phyloP scores from a whole-genome alignment of 2,113 vertebrate genomes.

The Erythrocercus mccallii region DNA sequence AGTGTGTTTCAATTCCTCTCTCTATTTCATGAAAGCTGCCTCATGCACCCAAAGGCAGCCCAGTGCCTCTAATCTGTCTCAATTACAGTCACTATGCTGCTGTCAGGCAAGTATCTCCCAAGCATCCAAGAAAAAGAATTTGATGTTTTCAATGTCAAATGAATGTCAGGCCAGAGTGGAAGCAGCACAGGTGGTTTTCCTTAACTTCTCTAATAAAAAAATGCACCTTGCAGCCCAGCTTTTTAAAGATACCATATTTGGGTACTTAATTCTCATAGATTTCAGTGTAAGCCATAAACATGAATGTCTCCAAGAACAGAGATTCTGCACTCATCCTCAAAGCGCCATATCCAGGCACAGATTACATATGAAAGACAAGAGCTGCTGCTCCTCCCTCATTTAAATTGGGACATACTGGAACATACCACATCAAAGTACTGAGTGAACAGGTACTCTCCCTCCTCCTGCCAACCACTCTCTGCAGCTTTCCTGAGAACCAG shows the following conservation, averaged over 20 bases:
- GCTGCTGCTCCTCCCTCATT: neutral
- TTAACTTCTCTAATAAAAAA: neutral
- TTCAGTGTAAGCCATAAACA: neutral
- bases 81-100: neutral
- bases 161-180: neutral
- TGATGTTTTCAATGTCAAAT: conserved; percentile 30
- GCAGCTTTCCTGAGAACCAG: neutral
- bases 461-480: neutral
- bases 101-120: conserved; percentile 26
- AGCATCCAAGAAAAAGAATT: neutral
- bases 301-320: neutral
- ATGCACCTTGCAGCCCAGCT: neutral
- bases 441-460: neutral
- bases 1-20: conserved; percentile 48
- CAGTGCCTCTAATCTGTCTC: conserved; percentile 51
- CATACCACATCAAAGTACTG: rapidly evolving
- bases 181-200: neutral
- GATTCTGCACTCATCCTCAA: neutral
- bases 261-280: neutral
- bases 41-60: conserved; percentile 28
- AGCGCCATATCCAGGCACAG: neutral
- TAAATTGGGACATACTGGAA: neutral
- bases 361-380: neutral
- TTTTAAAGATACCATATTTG: neutral
- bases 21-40: conserved; percentile 5